A percentile compares a stretch with the other conserved stretches of the same genome.
Conservation (phyloP, 2,113 vertebrate species). For the Gavia stellata region DNA sequence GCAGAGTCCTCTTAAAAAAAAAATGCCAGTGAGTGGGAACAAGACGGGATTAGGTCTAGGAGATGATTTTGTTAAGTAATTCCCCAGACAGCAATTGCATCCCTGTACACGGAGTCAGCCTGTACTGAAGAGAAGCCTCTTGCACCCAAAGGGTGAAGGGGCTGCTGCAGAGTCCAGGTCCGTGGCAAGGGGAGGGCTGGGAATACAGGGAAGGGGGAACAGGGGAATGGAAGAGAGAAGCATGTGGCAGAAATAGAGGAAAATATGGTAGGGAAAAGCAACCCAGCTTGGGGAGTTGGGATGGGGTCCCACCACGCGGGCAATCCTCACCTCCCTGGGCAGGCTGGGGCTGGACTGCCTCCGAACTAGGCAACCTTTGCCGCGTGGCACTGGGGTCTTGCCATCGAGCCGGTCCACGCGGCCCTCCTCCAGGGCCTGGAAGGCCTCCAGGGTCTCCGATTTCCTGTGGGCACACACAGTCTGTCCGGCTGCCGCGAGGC, state of each 20-base stretch:
- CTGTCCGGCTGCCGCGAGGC: background rate
- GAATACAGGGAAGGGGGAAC: background rate
- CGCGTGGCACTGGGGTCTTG: slow-evolving; percentile 45
- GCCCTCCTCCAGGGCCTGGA: slow-evolving; percentile 73
- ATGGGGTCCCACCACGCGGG: background rate
- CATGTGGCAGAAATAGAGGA: background rate
- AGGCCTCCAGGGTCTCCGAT: slow-evolving; percentile 72
- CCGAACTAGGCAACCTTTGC: slow-evolving; percentile 59
- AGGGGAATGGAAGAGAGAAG: background rate
- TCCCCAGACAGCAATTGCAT: background rate
- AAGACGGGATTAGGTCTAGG: background rate
- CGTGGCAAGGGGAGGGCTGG: background rate
- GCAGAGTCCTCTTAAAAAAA: background rate
- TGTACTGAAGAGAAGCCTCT: background rate
- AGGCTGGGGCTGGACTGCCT: slow-evolving; percentile 72
- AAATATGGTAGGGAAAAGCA: background rate
- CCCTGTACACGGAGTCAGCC: background rate
- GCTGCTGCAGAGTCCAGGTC: background rate
- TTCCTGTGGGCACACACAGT: slow-evolving; percentile 61
- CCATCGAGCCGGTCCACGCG: slow-evolving; percentile 57
- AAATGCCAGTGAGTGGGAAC: background rate
- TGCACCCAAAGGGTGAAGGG: background rate
- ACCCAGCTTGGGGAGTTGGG: background rate
- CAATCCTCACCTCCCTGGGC: slow-evolving; percentile 72
- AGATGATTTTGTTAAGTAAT: background rate